These are phyloP conservation scores for Pogonus chalceus DNA, from an alignment of 1,140 invertebrate genomes.

Conservation along the genomic window DNA sequence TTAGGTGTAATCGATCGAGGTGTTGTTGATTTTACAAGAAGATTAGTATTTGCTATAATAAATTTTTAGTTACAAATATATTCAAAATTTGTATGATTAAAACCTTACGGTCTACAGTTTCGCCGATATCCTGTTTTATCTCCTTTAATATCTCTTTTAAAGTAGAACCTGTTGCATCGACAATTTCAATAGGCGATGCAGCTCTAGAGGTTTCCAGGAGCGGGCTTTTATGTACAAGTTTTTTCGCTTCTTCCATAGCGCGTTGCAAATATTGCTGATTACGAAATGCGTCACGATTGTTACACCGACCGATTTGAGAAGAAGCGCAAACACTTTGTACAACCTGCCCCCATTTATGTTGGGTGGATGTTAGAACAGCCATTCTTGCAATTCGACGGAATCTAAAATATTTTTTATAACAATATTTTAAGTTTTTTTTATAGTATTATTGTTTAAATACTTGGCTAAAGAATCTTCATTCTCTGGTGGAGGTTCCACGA, in stretches of 20 bases:
- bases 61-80: no score
- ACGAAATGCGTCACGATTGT: constrained; percentile 52
- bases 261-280: constrained; percentile 61
- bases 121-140: neutral
- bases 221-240: constrained; percentile 42
- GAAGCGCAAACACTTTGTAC: constrained; percentile 45
- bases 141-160: neutral
- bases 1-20: no score
- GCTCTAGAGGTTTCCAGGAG: constrained; percentile 35
- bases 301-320: constrained; percentile 67
- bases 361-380: constrained; percentile 52
- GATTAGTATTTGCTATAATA: neutral
- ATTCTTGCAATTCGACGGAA: constrained; percentile 64
- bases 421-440: neutral
- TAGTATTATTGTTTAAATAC: constrained; percentile 17
- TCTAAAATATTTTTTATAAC: constrained; percentile 19
- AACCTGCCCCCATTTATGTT: constrained; percentile 61
- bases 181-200: constrained; percentile 40
- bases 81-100: no score
- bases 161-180: constrained; percentile 39
- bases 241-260: constrained; percentile 65
- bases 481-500: constrained; percentile 39
- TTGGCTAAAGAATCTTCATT: constrained; percentile 53
- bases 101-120: no score
- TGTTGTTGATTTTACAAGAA: neutral